A percentile compares a stretch with the other conserved stretches of the same genome.
Conservation (phyloP, 2,888 invertebrate genomes). For the Blastobasis lacticolella region DNA sequence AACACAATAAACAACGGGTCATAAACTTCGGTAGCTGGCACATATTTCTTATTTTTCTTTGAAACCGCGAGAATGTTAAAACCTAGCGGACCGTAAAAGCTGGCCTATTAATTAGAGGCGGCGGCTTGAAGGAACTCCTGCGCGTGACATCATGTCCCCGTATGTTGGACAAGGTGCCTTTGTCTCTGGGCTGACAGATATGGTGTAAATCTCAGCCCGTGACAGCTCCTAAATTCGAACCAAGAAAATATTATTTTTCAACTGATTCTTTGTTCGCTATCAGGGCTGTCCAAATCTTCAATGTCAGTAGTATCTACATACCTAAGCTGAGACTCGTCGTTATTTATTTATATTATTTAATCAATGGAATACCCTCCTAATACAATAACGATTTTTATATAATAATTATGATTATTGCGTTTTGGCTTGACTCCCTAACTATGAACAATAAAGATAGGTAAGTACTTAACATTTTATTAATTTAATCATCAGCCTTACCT, state of each 20-base stretch:
- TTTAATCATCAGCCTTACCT: too few species aligned
- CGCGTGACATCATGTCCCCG: slow-evolving; percentile 60
- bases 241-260: slow-evolving; percentile 54
- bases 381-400: too few species aligned
- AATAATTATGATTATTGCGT: too few species aligned
- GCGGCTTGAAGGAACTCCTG: slow-evolving; percentile 24
- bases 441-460: too few species aligned
- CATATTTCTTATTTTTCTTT: slow-evolving; percentile 58
- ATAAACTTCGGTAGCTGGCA: slow-evolving; percentile 47
- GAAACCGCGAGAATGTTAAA: slow-evolving; percentile 37
- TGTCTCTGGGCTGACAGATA: slow-evolving; percentile 57
- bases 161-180: slow-evolving; percentile 56
- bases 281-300: slow-evolving; percentile 5
- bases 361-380: too few species aligned
- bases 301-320: too few species aligned
- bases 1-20: slow-evolving; percentile 49
- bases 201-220: slow-evolving; percentile 58
- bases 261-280: slow-evolving; percentile 33
- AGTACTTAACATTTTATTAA: too few species aligned
- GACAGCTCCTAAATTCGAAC: slow-evolving; percentile 53
- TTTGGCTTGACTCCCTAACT: too few species aligned
- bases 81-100: slow-evolving; percentile 47
- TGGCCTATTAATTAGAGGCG: slow-evolving; percentile 55
- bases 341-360: too few species aligned
- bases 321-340: too few species aligned